Evolutionary conservation across 2,888 invertebrate species (phyloP).

Genomic region (Eremobia ochroleuca): DNA sequence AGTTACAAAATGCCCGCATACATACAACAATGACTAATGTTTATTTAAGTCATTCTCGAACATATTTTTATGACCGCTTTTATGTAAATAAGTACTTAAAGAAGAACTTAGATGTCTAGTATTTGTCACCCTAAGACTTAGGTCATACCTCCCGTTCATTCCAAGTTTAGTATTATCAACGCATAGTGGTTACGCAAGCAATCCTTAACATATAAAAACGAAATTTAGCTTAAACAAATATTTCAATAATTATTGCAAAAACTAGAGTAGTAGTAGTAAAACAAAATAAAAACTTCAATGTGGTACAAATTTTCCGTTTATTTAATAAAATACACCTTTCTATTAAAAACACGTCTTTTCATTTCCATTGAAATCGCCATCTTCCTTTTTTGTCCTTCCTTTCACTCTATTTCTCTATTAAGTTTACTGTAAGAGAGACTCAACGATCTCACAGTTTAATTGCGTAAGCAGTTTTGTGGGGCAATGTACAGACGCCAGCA

Average conservation of each 20-base stretch:
- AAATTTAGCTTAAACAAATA: slow-evolving; percentile 1
- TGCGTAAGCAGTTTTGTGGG: too few species aligned
- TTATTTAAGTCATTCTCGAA: slow-evolving; percentile 33
- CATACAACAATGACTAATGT: slow-evolving; percentile 43
- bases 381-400: too few species aligned
- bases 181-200: not conserved
- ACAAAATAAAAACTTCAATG: too few species aligned
- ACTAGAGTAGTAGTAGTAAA: not conserved
- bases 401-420: too few species aligned
- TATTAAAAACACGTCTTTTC: too few species aligned
- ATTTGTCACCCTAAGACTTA: not conserved
- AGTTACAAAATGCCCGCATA: slow-evolving; percentile 33
- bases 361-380: too few species aligned
- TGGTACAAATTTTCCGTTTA: too few species aligned
- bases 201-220: not conserved
- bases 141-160: not conserved
- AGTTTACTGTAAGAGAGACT: too few species aligned
- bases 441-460: too few species aligned
- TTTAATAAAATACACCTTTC: too few species aligned
- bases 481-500: too few species aligned
- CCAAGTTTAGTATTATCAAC: not conserved
- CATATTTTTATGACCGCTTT: slow-evolving; percentile 32
- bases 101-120: slow-evolving; percentile 9
- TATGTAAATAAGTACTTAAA: slow-evolving; percentile 27
- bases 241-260: not conserved